Evolutionary conservation across 2,113 vertebrate genomes (phyloP), one percentile per base, ranked within the genome.

Genomic region (Kryptolebias marmoratus): DNA sequence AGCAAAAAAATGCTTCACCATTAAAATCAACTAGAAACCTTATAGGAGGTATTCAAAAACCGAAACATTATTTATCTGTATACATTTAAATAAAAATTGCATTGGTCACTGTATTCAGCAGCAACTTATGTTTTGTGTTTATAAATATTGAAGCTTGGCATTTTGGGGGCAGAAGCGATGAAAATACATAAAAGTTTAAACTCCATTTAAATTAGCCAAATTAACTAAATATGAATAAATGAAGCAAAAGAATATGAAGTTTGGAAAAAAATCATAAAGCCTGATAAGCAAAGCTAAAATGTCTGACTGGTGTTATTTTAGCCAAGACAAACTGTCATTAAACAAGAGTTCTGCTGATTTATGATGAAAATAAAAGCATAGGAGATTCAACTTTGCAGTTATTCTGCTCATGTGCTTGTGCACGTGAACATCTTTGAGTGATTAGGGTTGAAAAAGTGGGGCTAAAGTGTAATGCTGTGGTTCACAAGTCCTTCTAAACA

Each of bases 401-500:
- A 32, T 45, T 18, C 28, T 58, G 7, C 12, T 68, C 72, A 13
- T 49, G 16, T 68, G 39, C 3, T 56, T 28, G 28, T 22, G 31
- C 39, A 27, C 28, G 61, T 32, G 62, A 42, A 68, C 3, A 73
- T 71, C 62, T 9, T 56, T 30, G n/a, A 53, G 63, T 18, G 48
- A 86, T 71, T 65, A 67, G 47, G 55, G 48, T 59, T 60, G 48
- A 39, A 77, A 56, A 66, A 52, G 4, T 76, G 39, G 36, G 60
- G 53, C 56, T 68, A 64, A 61, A 62, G 64, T 88, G 83, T 83
- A 85, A 60, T 80, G 75, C 71, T 87, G 69, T 82, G 75, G 84
- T 79, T 85, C 80, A 80, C 80, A 71, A 64, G 87, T 68, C 73
- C 90, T 72, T 88, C 86, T 92, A 93, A 93, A 92, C 83, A 93